A percentile compares a stretch with the other conserved stretches of the same genome.
Conservation (phyloP, 2,113 vertebrate genomes). For the Terrapene triunguis region DNA sequence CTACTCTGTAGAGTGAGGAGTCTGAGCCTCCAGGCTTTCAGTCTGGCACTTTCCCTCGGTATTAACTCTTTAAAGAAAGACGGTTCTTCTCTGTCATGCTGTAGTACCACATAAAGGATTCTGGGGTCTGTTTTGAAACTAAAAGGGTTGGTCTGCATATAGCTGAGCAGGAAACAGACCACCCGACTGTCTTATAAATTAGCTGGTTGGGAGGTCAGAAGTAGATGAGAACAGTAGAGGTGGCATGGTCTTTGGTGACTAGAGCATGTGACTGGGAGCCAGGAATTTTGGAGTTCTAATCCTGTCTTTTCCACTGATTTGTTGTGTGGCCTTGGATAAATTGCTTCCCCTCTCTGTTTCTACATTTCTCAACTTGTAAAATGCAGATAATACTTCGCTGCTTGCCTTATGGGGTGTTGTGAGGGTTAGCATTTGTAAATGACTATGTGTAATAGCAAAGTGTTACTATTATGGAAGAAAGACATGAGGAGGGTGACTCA, state of each 20-base stretch:
- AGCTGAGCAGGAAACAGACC: not conserved
- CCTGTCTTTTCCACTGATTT: not conserved
- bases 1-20: too few species aligned
- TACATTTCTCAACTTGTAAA: not conserved
- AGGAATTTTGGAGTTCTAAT: not conserved
- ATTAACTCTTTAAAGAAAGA: not conserved
- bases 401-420: not conserved
- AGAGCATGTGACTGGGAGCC: not conserved
- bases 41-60: not conserved
- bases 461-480: too few species aligned
- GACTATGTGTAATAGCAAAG: too few species aligned
- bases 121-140: not conserved
- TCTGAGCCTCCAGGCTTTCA: too few species aligned
- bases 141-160: not conserved
- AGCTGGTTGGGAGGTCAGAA: not conserved
- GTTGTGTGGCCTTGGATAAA: not conserved
- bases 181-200: not conserved
- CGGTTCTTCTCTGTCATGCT: rapidly evolving
- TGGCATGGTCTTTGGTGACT: not conserved
- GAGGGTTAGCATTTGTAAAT: not conserved
- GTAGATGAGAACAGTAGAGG: not conserved
- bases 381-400: rapidly evolving
- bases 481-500: too few species aligned
- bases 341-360: not conserved
- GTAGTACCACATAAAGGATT: not conserved